Evolutionary conservation across 1,140 invertebrate species (phyloP), one percentile per base, ranked within the genome.

Genomic region (Mercenaria mercenaria): DNA sequence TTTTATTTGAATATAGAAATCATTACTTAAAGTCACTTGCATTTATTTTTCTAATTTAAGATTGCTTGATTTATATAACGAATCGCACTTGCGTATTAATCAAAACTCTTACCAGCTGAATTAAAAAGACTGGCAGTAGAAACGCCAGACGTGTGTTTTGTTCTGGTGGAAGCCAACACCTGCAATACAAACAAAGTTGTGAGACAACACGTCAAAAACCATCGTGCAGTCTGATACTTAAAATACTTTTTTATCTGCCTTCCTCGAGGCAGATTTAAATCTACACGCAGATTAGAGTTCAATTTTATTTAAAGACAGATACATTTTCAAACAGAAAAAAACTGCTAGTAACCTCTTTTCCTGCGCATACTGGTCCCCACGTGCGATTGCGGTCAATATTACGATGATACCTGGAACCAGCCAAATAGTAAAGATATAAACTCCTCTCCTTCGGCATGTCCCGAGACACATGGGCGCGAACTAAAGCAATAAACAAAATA

Each of bases 351-450:
- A 88, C 85, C 85, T 52, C 18, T 15, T 29, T 43, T 59, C 85
- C 0, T n/a, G 13, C 1, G 47, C 85, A 79, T 77, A 74, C 4
- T 41, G 47, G 26, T 88, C 72, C 29, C 39, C 37, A 23, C 72
- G 32, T 11, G 47, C 0, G 1, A 64, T 10, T 15, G 52, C 72
- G 13, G 85, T 88, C 10, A 67, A 0, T 8, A 79, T 29, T 13
- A 88, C 85, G 11, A 88, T 43, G 11, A 67, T 10, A 37, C 32
- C 29, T 2, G 85, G 85, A 18, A 67, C 39, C 11, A 64, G 13
- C 85, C 85, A 88, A 10, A 88, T 88, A 3, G 43, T 32, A 18
- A 29, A n/a, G 0, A 88, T 18, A 52, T 88, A 88, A 4, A 47
- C 32, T 0, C 29, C 84, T 47, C 43, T 72, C 8, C 50, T n/a